Base-by-base conservation (phyloP, 1,140 invertebrate species). In the Euwallacea fornicatus region DNA sequence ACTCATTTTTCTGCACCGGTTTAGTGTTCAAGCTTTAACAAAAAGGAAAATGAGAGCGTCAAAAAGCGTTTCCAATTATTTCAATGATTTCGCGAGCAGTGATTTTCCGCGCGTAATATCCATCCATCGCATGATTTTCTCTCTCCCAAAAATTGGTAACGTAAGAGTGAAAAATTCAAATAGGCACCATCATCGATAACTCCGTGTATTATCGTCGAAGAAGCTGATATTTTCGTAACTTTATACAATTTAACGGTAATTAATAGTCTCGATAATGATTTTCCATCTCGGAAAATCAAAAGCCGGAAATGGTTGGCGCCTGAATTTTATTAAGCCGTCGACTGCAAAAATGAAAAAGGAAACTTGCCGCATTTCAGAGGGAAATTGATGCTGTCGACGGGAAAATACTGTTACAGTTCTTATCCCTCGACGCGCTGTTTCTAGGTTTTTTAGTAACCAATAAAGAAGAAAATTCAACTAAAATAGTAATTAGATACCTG, bases 401-500 rank as follows among this genome's bases (percentile, higher is more conserved):
- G 46, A 50, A 50, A 50, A 50, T 56, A 56, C 16, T 56, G 15
- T 33, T 33, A 61, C 33, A 16, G 8, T 64, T 64, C 7, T 53
- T 64, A 15, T 13, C 46, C 11, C 46, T 64, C 7, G 33, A n/a
- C 21, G 6, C 6, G 21, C 21, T 16, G n/a, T 0, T 15, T 58
- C 21, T 4, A 41, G 42, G 0, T 41, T 7, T 43, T 43, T 58
- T 58, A 58, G 16, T 13, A 6, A 6, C 21, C 11, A 53, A 53
- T 11, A 53, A 53, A 53, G 15, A n/a, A 8, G 50, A 4, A 33
- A 33, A 4, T 33, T 1, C 21, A 1, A 33, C 1, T 33, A 33
- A 2, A 33, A 33, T 33, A 33, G 4, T 33, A 33, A 33, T 50
- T 50, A 50, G 13, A 15, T 74, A 82, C 81, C 78, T 82, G 81